Percentiles rank a stretch among this genome's conserved stretches.
Evolutionary conservation across 2,888 invertebrate genomes (phyloP).

Genomic region (Tridacna gigas): DNA sequence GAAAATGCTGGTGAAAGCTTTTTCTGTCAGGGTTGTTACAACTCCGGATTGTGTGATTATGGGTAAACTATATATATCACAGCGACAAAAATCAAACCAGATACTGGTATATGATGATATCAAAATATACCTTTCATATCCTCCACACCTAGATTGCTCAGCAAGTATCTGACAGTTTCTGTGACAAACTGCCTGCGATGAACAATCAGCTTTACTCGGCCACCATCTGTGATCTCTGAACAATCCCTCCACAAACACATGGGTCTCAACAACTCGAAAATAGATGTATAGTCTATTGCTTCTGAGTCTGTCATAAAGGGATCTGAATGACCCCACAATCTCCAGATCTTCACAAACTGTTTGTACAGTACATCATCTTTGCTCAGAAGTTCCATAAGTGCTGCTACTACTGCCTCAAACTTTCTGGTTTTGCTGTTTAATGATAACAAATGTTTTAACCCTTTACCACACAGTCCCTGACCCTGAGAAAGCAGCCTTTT

Average conservation of each 20-base stretch:
- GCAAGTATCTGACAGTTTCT: constrained; percentile 24
- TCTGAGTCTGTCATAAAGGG: constrained; percentile 66
- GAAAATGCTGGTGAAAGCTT: too few relatives aligned
- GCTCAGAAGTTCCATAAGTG: constrained; percentile 68
- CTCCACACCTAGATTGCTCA: neutral
- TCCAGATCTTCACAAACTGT: constrained; percentile 71
- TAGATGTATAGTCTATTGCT: constrained; percentile 44
- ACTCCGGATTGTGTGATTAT: too few relatives aligned
- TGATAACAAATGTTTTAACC: neutral
- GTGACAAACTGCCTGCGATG: constrained; percentile 39
- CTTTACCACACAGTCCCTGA: too few relatives aligned
- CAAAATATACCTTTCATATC: constrained; percentile 6
- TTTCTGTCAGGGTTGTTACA: too few relatives aligned
- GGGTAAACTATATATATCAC: too few relatives aligned
- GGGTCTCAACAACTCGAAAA: neutral
- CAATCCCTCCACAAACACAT: constrained; percentile 42
- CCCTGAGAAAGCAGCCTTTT: too few relatives aligned
- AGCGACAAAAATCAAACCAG: too few relatives aligned
- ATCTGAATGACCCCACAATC: constrained; percentile 73
- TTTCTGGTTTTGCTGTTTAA: constrained; percentile 19
- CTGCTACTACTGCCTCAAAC: constrained; percentile 51
- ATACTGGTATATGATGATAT: too few relatives aligned
- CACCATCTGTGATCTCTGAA: constrained; percentile 46
- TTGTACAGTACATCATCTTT: constrained; percentile 67
- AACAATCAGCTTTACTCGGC: constrained; percentile 63